phyloP scores from a whole-genome alignment of 2,888 invertebrate genomes.

The Drosophila buzzatii region DNA sequence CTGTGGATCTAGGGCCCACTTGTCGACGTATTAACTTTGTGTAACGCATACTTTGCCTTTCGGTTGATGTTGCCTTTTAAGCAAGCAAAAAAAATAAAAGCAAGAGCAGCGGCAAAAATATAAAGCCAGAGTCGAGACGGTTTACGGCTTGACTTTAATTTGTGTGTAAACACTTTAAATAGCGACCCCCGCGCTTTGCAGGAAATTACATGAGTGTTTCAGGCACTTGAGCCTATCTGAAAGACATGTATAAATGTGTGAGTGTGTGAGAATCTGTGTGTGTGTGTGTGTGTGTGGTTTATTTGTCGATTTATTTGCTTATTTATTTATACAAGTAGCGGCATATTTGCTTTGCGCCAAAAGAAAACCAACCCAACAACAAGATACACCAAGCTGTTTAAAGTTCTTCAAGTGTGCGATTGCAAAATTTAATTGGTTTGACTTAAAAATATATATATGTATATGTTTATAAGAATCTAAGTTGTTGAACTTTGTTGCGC shows the following conservation, averaged over 20 bases:
- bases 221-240: constrained; percentile 56
- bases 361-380: constrained; percentile 12
- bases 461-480: not conserved
- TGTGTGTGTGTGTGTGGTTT: constrained; percentile 60
- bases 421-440: constrained; percentile 43
- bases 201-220: constrained; percentile 38
- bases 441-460: constrained; percentile 11
- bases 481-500: constrained; percentile 16
- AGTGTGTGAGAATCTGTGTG: constrained; percentile 23
- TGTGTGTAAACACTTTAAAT: constrained; percentile 78
- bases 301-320: constrained; percentile 64
- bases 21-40: constrained; percentile 71
- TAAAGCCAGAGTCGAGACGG: constrained; percentile 43
- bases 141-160: constrained; percentile 74
- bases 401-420: constrained; percentile 27
- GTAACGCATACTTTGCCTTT: constrained; percentile 59
- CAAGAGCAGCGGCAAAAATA: constrained; percentile 1
- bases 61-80: constrained; percentile 35
- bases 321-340: constrained; percentile 60
- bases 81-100: not conserved
- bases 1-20: constrained; percentile 10
- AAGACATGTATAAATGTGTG: constrained; percentile 1
- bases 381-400: constrained; percentile 13
- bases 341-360: constrained; percentile 57
- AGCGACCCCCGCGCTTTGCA: constrained; percentile 17